Evolutionary conservation across 2,888 invertebrate species (phyloP), one percentile per base, ranked within the genome.

Genomic region (Ischnus inquisitorius): DNA sequence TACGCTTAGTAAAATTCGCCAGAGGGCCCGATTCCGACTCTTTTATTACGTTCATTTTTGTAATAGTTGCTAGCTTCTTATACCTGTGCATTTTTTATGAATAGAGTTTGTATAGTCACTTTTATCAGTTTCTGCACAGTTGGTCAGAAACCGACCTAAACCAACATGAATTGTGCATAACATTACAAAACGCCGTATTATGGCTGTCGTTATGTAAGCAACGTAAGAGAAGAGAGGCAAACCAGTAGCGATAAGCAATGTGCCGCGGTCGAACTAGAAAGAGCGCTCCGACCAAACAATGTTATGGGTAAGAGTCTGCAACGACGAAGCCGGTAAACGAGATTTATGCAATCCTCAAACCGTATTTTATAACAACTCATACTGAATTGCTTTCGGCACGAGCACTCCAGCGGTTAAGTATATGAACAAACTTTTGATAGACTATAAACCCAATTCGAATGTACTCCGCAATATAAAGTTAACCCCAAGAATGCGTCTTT

Each of bases 401-500:
- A 28, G 39, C 34, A 62, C 22, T 75, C 22, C 22, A n/a, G 64
- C 1, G 64, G 51, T 39, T 48, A 1, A 14, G 2, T 16, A 51
- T 64, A 75, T 39, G 48, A 64, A 51, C 34, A 64, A 75, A 75
- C 51, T 75, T 75, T 64, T 39, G 34, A 6, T 48, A 39, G 39
- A 48, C 3, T 34, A 34, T 64, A 34, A n/a, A 10, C 14, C 2
- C 28, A 16, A 19, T 51, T 51, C n/a, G 1, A 19, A 51, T 34
- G 2, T 6, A 22, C 6, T 19, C 5, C n/a, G 34, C 22, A 5
- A 5, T 16, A 60, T 25, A 48, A 64, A 28, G 1, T 64, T 19
- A n/a, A 22, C 10, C 64, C 12, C 16, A 64, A 48, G 34, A 64
- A 75, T 60, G 46, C 14, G 46, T 28, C 5, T 46, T 22, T 14